Evolutionary conservation across 2,797 vertebrate species (phyloP).

Genomic region (Rhinoraja longicauda): DNA sequence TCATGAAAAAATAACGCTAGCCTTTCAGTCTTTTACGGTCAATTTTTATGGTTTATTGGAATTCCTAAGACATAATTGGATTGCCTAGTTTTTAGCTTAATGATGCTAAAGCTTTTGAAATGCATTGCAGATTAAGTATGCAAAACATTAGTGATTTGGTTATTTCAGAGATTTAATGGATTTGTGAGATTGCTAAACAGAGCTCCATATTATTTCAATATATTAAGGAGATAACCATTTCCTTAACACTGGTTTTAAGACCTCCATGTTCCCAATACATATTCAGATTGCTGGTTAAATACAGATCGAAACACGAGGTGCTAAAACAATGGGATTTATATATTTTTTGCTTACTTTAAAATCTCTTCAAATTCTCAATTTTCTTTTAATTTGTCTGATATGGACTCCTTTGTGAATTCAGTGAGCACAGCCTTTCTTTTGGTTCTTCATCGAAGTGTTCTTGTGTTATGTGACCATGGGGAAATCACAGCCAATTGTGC

Average conservation of each 20-base stretch:
- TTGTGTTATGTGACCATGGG: neutral
- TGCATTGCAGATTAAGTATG: neutral
- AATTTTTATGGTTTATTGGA: constrained; percentile 1
- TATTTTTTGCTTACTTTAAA: neutral
- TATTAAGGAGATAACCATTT: neutral
- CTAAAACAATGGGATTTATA: neutral
- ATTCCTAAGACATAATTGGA: constrained; percentile 10
- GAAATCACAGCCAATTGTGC: neutral
- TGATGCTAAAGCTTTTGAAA: constrained; percentile 19
- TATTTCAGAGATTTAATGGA: constrained; percentile 22
- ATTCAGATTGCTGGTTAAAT: neutral
- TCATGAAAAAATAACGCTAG: neutral
- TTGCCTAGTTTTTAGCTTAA: neutral
- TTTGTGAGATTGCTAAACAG: neutral
- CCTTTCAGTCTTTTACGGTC: constrained; percentile 10
- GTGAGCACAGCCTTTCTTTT: neutral
- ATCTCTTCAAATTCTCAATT: neutral
- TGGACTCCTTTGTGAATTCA: neutral
- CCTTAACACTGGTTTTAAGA: neutral
- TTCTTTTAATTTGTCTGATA: neutral
- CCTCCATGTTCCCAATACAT: neutral
- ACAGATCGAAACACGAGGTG: neutral
- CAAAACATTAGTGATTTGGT: neutral
- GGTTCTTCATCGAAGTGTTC: neutral
- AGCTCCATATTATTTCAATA: neutral